These are phyloP conservation scores for Coluber constrictor DNA, from an alignment of 2,797 vertebrate genomes.

Conservation along the genomic window DNA sequence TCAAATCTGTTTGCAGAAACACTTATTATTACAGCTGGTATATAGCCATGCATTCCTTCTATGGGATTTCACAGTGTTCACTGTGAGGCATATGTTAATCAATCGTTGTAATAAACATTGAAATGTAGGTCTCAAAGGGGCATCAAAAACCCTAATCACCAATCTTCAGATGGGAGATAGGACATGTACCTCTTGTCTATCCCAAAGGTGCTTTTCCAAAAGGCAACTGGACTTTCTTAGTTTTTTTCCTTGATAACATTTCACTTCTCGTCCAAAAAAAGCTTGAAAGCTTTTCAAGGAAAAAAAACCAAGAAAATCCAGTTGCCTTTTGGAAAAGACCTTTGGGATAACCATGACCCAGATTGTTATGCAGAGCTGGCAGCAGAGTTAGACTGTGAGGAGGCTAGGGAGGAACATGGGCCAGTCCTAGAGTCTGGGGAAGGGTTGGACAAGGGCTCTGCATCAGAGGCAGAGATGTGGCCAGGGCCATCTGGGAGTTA, in stretches of 20 bases:
- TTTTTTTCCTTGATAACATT: background rate
- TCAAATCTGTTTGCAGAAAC: slow-evolving; percentile 31
- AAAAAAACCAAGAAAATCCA: background rate
- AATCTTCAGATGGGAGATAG: background rate
- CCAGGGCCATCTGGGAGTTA: no score
- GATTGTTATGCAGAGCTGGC: background rate
- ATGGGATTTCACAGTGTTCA: slow-evolving; percentile 8
- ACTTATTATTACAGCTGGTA: slow-evolving; percentile 31
- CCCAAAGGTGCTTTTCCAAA: background rate
- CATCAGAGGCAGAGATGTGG: no score
- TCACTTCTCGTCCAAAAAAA: background rate
- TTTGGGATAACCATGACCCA: background rate
- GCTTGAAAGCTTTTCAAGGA: background rate
- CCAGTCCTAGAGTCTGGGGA: no score
- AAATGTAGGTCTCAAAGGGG: background rate
- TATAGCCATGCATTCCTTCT: slow-evolving; percentile 36
- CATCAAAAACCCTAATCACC: background rate
- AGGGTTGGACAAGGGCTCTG: no score
- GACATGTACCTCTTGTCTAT: background rate
- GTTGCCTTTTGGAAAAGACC: background rate
- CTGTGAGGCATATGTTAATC: background rate
- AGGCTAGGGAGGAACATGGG: no score
- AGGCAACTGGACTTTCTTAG: background rate
- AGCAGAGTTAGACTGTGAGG: no score
- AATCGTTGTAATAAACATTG: background rate